Base-by-base conservation (phyloP, 2,888 invertebrate genomes). In the Hermaeophaga mercurialis region DNA sequence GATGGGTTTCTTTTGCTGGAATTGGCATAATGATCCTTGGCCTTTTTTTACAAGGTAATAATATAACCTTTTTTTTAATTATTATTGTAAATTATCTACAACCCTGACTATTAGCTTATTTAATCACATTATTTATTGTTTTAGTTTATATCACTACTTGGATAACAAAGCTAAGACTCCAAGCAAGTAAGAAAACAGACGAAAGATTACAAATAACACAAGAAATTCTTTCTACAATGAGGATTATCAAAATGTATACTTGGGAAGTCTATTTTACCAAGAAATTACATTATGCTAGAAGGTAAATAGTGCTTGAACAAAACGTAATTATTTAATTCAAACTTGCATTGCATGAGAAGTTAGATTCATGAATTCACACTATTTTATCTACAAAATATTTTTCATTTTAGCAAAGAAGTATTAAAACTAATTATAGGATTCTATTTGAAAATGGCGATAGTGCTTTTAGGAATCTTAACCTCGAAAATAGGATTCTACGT, bases 361-460 rank as follows among this genome's bases (percentile, higher is more conserved):
- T 24, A 6, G n/a, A n/a, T n/a, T n/a, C n/a, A n/a, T n/a, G n/a
- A n/a, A n/a, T n/a, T n/a, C n/a, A n/a, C n/a, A n/a, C n/a, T n/a
- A n/a, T n/a, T 14, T 4, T 34, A 17, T 38, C 1, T 5, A 1
- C 26, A 7, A 22, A 18, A 49, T 39, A 34, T 43, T 34, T 11
- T 11, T 14, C 11, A 14, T 43, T 43, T 24, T 15, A 87, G 88
- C 63, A 83, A 82, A 61, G 89, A 89, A 80, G 84, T 89, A 58
- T 83, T 83, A 58, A 84, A 87, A 55, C 57, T 77, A 18, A 63
- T 70, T 60, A 61, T 67, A 24, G 70, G 75, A 9, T 75, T 71
- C 56, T 74, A 72, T 49, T 53, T 75, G 8, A 76, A 73, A 66
- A 65, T 71, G 3, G 46, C 70, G 0, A 66, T 71, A 36, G 54